Conservation (phyloP, 2,113 vertebrate genomes). For the Salvelinus alpinus region DNA sequence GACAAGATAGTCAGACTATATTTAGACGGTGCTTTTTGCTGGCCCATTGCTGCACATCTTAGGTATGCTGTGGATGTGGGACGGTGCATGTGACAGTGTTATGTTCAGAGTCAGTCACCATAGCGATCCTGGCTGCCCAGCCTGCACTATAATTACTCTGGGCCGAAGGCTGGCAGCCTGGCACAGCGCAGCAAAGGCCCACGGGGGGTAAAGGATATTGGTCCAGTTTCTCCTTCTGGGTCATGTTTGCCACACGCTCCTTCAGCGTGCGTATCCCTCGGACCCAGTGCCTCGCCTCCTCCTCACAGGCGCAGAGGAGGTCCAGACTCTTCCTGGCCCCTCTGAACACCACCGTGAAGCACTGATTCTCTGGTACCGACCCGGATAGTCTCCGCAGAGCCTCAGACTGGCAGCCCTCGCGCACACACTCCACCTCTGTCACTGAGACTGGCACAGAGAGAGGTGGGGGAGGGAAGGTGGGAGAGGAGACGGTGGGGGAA, state of each 20-base stretch:
- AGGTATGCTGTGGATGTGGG: constrained; percentile 43
- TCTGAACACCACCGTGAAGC: constrained; percentile 88
- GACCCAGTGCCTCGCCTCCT: constrained; percentile 87
- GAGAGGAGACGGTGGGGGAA: neutral
- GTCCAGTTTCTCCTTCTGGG: constrained; percentile 89
- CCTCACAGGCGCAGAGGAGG: constrained; percentile 76
- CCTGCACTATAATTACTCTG: constrained; percentile 43
- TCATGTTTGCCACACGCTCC: constrained; percentile 83
- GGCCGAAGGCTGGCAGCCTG: constrained; percentile 1
- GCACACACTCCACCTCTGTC: constrained; percentile 85
- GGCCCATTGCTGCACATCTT: constrained; percentile 40
- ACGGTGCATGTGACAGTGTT: constrained; percentile 39
- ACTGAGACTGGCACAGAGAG: constrained; percentile 78
- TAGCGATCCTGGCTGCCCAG: constrained; percentile 37
- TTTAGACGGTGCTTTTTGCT: constrained; percentile 47
- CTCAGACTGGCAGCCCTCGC: constrained; percentile 88
- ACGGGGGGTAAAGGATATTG: constrained; percentile 85
- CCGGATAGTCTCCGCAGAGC: constrained; percentile 77
- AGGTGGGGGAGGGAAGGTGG: neutral
- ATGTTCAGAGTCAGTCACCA: constrained; percentile 29
- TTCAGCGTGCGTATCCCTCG: constrained; percentile 85
- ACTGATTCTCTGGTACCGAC: constrained; percentile 76
- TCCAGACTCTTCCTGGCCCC: constrained; percentile 88
- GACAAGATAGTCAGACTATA: constrained; percentile 46
- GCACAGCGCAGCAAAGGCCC: neutral